Evolutionary conservation across 2,797 vertebrate species (phyloP).

Genomic region (Enteromius treurensis): DNA sequence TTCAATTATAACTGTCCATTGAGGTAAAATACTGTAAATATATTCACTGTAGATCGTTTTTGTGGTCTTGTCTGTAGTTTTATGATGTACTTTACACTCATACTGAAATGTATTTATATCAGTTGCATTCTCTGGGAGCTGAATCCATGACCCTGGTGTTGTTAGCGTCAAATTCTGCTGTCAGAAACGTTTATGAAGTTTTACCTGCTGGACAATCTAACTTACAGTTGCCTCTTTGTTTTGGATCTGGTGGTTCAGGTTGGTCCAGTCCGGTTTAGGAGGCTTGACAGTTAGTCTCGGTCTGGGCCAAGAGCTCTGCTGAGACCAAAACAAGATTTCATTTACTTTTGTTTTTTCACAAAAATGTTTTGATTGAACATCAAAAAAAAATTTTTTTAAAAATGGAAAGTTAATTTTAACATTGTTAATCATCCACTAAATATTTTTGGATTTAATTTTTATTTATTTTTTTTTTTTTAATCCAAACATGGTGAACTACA

Average conservation of each 20-base stretch:
- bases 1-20: background rate
- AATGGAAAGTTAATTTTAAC: background rate
- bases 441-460: background rate
- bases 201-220: background rate
- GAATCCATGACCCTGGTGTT: background rate
- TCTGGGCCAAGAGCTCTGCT: background rate
- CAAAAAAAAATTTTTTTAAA: no score
- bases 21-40: constrained; percentile 2
- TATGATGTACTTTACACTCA: background rate
- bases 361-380: background rate
- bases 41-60: background rate
- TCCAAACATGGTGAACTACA: background rate
- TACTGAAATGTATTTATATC: background rate
- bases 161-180: background rate
- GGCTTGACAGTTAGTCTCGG: background rate
- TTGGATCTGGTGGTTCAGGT: background rate
- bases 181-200: background rate
- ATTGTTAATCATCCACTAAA: background rate
- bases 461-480: background rate
- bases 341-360: background rate
- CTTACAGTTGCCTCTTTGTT: background rate
- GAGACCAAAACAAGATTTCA: background rate
- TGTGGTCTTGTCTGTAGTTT: constrained; percentile 23
- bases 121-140: background rate
- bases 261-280: background rate